Evolutionary conservation across 1,140 invertebrate genomes (phyloP).

Genomic region (Polypedilum vanderplanki): DNA sequence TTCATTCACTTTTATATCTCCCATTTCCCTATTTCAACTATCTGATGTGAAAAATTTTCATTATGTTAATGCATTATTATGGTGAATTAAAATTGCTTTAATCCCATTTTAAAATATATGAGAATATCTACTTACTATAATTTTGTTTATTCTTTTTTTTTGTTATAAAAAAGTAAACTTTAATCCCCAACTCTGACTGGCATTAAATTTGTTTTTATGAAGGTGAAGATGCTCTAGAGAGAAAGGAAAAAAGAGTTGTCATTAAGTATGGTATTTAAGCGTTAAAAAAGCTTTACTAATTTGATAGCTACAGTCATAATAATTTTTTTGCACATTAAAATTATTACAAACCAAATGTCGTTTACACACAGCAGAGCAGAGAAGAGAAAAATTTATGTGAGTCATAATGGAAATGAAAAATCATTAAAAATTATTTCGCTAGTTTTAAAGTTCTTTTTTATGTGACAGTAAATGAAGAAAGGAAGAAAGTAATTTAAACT

Average conservation of each 20-base stretch:
- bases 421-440: too few relatives aligned
- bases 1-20: too few relatives aligned
- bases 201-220: background rate
- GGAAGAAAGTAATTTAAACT: too few relatives aligned
- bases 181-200: background rate
- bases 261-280: background rate
- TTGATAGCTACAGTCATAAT: background rate
- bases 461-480: too few relatives aligned
- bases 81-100: background rate
- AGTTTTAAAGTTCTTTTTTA: too few relatives aligned
- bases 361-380: too few relatives aligned
- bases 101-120: slow-evolving; percentile 15
- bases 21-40: too few relatives aligned
- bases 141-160: background rate
- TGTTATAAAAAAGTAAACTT: background rate
- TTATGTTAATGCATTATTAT: slow-evolving; percentile 15
- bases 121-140: background rate
- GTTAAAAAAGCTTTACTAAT: slow-evolving; percentile 3
- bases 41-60: background rate
- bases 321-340: background rate
- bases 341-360: background rate
- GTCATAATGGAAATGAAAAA: too few relatives aligned
- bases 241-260: background rate
- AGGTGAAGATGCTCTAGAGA: background rate
- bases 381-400: too few relatives aligned